These are phyloP conservation scores for Criorhina ranunculi DNA, from an alignment of 2,888 invertebrate genomes.

Conservation along the genomic window DNA sequence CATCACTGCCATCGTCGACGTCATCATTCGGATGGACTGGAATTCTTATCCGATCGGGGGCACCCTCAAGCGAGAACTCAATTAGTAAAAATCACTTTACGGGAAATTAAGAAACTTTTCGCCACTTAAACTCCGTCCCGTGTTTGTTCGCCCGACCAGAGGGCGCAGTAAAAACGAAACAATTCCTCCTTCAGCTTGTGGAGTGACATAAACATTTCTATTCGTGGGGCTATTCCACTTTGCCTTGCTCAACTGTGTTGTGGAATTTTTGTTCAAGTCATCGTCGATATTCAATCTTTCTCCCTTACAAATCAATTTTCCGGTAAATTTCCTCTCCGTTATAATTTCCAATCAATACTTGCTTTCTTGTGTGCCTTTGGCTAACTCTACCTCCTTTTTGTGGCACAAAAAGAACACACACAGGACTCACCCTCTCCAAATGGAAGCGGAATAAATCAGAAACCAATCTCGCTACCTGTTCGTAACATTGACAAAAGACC, in stretches of 20 bases:
- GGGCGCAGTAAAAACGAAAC: constrained; percentile 43
- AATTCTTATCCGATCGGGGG: constrained; percentile 5
- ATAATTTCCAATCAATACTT: constrained; percentile 83
- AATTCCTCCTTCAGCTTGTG: constrained; percentile 29
- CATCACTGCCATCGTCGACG: constrained; percentile 21
- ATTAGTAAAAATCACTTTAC: constrained; percentile 76
- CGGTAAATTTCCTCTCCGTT: constrained; percentile 83
- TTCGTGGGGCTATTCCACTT: constrained; percentile 35
- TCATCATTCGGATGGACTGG: constrained; percentile 41
- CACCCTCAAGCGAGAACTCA: constrained; percentile 66
- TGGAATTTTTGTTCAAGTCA: constrained; percentile 69
- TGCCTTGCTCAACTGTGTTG: constrained; percentile 41
- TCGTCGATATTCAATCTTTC: constrained; percentile 76
- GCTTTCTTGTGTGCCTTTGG: constrained; percentile 67
- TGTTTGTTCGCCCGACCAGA: constrained; percentile 18
- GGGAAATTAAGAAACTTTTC: constrained; percentile 77
- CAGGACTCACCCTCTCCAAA: constrained; percentile 12
- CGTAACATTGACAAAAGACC: constrained; percentile 76
- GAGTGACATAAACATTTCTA: constrained; percentile 75
- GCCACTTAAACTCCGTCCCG: constrained; percentile 69
- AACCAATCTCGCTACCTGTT: constrained; percentile 76
- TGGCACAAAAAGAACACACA: constrained; percentile 33
- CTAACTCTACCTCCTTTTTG: constrained; percentile 52
- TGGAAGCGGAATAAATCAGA: constrained; percentile 72
- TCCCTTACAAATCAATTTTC: constrained; percentile 82